phyloP scores from a whole-genome alignment of 2,888 invertebrate genomes.

The Apotomis turbidana region DNA sequence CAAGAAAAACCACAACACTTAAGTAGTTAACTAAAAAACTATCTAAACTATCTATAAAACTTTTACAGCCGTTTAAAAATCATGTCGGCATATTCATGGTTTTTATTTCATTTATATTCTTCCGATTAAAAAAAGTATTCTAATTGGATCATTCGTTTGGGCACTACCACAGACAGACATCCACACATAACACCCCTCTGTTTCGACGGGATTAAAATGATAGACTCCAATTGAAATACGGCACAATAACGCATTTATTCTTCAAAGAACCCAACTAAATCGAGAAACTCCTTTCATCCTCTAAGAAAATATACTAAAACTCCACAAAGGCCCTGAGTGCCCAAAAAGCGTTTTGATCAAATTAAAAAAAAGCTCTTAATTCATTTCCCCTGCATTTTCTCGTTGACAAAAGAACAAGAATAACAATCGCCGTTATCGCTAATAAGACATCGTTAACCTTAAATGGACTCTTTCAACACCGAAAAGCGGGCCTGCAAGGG shows the following conservation, averaged over 20 bases:
- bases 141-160: no score
- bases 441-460: constrained; percentile 71
- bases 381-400: constrained; percentile 39
- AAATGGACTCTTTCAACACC: constrained; percentile 66
- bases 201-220: no score
- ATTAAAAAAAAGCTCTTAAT: constrained; percentile 40
- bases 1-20: no score
- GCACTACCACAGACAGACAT: no score
- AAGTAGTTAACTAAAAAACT: no score
- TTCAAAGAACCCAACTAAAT: not conserved
- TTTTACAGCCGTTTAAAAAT: no score
- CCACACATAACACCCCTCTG: no score
- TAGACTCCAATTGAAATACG: no score
- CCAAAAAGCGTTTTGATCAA: constrained; percentile 32
- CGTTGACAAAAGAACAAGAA: constrained; percentile 55
- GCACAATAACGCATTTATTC: not conserved
- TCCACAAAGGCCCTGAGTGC: constrained; percentile 13
- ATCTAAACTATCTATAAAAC: no score
- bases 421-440: constrained; percentile 70
- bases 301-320: constrained; percentile 6
- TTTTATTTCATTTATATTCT: no score
- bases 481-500: constrained; percentile 50
- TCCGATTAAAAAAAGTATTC: no score
- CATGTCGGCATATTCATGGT: no score
- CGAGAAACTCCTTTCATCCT: not conserved